Conservation (phyloP, 2,888 invertebrate species). For the Sarcophaga subvicina region DNA sequence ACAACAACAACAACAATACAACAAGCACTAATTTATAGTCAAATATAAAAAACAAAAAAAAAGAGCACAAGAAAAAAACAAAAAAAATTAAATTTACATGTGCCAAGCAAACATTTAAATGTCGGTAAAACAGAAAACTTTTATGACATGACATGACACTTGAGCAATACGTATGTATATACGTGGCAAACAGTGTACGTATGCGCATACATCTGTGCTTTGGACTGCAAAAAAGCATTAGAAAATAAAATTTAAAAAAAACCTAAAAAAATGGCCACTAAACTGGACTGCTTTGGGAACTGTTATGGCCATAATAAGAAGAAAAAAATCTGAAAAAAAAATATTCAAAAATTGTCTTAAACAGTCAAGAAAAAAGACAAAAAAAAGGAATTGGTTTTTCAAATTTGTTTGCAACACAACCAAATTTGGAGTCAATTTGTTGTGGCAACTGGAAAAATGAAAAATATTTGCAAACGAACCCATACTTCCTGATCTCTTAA, state of each 20-base stretch:
- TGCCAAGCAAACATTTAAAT: constrained; percentile 50
- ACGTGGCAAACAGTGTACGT: too few species aligned
- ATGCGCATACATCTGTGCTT: not conserved
- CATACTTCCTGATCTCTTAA: constrained; percentile 15
- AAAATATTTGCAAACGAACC: not conserved
- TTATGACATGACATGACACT: constrained; percentile 69
- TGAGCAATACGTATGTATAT: constrained; percentile 37
- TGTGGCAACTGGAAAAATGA: not conserved
- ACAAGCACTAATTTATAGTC: constrained; percentile 50
- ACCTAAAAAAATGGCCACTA: constrained; percentile 36
- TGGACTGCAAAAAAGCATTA: not conserved
- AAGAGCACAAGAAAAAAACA: constrained; percentile 7
- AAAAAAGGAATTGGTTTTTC: not conserved
- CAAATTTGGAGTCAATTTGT: constrained; percentile 55
- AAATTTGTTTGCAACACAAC: not conserved
- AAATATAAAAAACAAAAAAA: not conserved
- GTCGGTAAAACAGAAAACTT: constrained; percentile 51
- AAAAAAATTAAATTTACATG: constrained; percentile 28
- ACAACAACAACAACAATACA: not conserved
- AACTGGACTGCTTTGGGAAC: constrained; percentile 35
- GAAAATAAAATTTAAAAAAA: not conserved
- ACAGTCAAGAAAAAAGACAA: constrained; percentile 1
- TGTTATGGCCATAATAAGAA: not conserved
- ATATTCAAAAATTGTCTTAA: constrained; percentile 30
- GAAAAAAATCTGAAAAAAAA: not conserved